Base-by-base conservation (phyloP, 2,113 vertebrate genomes). In the Strix aluco region DNA sequence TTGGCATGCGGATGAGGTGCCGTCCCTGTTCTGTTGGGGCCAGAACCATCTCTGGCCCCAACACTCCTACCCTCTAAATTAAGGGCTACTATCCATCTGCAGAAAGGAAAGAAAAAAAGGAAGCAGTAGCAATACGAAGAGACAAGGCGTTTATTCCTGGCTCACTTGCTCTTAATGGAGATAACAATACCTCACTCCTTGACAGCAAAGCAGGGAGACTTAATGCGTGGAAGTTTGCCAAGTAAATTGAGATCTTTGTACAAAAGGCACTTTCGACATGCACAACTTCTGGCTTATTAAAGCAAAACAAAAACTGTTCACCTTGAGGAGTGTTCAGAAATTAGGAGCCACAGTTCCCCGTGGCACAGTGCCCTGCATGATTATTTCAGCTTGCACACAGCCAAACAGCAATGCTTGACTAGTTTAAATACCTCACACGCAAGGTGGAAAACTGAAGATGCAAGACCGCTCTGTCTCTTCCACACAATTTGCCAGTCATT, bases 211-310 rank as follows among this genome's bases (percentile, higher is more conserved):
- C 89, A 70, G 84, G 32, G 86, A 94, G 66, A 51, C 78, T 96
- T 94, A 82, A 86, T 57, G 80, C 81, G 46, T 94, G 92, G 91
- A 96, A 95, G 58, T 91, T 90, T 97, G 87, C 93, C 94, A 96
- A 96, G 94, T 91, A 90, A 95, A 96, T 94, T 92, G 92, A 97
- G 95, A 97, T 96, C 92, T 95, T 95, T 73, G 85, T 82, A 85
- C 62, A 94, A 91, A 70, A 97, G 91, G 81, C 92, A 94, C 81
- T 97, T 97, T 89, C 49, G 42, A 94, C 96, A 86, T 38, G 70
- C 94, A 90, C 91, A 88, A 67, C 81, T 94, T 88, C 84, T 90
- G 78, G 55, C 84, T 97, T 94, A 93, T 78, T 95, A 96, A 96
- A 94, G 89, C 86, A 87, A 90, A 95, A 84, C 75, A 91, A 92